A percentile compares a stretch with the other conserved stretches of the same genome.
These are phyloP conservation scores for Scaeva pyrastri DNA, from an alignment of 2,888 invertebrate genomes.

Conservation along the genomic window DNA sequence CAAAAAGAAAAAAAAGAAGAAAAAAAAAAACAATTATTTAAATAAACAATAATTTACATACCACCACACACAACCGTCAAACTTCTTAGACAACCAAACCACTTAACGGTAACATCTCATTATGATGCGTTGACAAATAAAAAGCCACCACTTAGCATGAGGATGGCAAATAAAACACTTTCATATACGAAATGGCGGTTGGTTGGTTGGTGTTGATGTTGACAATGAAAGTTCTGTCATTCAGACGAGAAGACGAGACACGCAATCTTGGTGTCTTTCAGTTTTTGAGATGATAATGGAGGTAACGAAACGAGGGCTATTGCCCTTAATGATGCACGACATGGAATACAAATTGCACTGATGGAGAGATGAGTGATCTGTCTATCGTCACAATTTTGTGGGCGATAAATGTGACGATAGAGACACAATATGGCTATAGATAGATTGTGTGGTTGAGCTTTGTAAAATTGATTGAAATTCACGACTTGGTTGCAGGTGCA, in stretches of 20 bases:
- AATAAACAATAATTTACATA: constrained; percentile 45
- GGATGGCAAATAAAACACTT: constrained; percentile 61
- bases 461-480: too few relatives aligned
- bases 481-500: too few relatives aligned
- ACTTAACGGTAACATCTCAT: constrained; percentile 30
- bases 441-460: too few relatives aligned
- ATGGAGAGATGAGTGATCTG: neutral
- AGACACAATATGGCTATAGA: too few relatives aligned
- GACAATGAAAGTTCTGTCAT: constrained; percentile 66
- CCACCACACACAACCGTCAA: constrained; percentile 27
- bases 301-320: neutral
- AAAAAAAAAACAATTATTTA: constrained; percentile 11
- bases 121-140: constrained; percentile 64
- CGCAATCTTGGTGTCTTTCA: neutral
- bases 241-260: too few relatives aligned
- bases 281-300: neutral
- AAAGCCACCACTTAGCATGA: constrained; percentile 63
- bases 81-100: constrained; percentile 25
- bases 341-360: constrained; percentile 14
- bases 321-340: neutral
- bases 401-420: neutral
- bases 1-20: constrained; percentile 6
- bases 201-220: constrained; percentile 31
- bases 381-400: neutral
- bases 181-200: constrained; percentile 32